These are phyloP conservation scores for Chloroceryle aenea DNA, from an alignment of 2,113 vertebrate genomes.

Conservation along the genomic window DNA sequence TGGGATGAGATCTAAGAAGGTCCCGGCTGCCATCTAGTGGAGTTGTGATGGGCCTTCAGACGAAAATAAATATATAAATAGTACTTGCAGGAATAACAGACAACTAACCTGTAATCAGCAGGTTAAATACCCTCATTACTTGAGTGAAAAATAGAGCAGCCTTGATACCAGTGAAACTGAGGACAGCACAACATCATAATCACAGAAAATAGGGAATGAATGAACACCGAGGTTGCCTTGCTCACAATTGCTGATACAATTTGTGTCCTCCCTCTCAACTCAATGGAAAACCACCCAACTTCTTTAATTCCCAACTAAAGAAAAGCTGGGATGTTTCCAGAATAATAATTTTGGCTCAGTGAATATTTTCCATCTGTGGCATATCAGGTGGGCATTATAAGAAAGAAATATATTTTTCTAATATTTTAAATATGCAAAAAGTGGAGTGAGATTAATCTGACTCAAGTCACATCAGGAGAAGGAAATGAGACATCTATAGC, in stretches of 20 bases:
- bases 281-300: neutral
- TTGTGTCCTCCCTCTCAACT: neutral
- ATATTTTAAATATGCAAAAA: neutral
- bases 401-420: neutral
- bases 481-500: neutral
- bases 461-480: accelerated
- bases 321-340: neutral
- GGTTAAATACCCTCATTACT: neutral
- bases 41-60: neutral
- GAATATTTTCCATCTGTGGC: neutral
- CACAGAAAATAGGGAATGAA: neutral
- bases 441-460: neutral
- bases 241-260: neutral
- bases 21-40: constrained; percentile 62
- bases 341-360: neutral
- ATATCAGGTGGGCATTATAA: neutral
- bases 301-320: neutral
- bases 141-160: neutral
- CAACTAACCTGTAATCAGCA: neutral
- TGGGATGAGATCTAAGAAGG: neutral
- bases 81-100: accelerated
- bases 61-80: neutral
- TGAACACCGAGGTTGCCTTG: neutral
- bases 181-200: neutral
- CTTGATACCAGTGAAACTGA: accelerated